phyloP scores from a whole-genome alignment of 2,797 vertebrate genomes.

The Lutjanus campechanus region DNA sequence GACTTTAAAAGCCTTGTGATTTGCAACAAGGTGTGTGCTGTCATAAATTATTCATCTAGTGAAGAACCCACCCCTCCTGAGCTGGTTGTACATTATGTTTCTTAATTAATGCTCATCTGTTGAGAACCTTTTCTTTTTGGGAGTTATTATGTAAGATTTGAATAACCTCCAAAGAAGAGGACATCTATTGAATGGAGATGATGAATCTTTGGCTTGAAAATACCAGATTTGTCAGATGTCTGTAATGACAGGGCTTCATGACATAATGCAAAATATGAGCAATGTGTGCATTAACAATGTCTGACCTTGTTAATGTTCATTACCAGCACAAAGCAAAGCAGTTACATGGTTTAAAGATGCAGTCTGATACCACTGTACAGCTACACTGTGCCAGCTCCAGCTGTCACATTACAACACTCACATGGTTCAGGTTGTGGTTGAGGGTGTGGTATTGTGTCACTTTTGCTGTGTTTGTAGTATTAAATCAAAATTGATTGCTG shows the following conservation, averaged over 20 bases:
- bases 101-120: constrained; percentile 26
- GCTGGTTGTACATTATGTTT: constrained; percentile 6
- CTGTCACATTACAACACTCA: not conserved
- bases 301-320: not conserved
- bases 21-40: constrained; percentile 12
- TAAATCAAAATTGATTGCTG: too few relatives aligned
- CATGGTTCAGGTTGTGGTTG: not conserved
- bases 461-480: not conserved
- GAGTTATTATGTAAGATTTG: not conserved
- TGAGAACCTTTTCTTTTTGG: constrained; percentile 1
- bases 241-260: not conserved
- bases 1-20: constrained; percentile 12
- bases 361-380: not conserved
- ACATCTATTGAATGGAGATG: constrained; percentile 7
- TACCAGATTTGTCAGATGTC: not conserved
- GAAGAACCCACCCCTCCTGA: not conserved
- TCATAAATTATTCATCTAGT: constrained; percentile 38
- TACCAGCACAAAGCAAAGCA: not conserved
- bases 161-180: too few relatives aligned
- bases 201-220: constrained; percentile 15
- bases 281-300: constrained; percentile 9
- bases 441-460: not conserved
- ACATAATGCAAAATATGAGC: not conserved
- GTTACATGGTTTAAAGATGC: not conserved
- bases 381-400: not conserved